Evolutionary conservation across 2,797 vertebrate species (phyloP), one percentile per base, ranked within the genome.

Genomic region (Rhincodon typus): DNA sequence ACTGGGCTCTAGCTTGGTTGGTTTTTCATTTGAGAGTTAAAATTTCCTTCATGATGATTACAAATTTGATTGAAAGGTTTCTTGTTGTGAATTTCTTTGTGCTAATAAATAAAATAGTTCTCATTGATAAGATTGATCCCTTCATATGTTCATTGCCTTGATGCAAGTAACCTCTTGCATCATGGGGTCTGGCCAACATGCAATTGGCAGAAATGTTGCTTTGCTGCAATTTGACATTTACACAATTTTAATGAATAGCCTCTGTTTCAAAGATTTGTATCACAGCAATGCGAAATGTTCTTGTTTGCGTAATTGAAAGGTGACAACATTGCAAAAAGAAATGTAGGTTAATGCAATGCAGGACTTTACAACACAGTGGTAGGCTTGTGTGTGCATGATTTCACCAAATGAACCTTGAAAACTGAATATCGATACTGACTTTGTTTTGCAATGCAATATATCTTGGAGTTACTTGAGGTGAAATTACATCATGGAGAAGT

Each of bases 191-290:
- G 12, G 42, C 27, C 46, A 50, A 13, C 34, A 15, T 94, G 25
- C 67, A 94, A 74, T 94, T 94, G 67, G 93, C 27, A 30, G 93
- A 72, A 94, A 70, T 70, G 38, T 46, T 94, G 67, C 69, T 94
- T 94, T 50, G 93, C 69, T 72, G 42, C 42, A 94, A 70, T 94
- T 69, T 72, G 93, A 70, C 93, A 46, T 94, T 94, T 25, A 10
- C 93, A 94, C 91, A 94, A 46, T 94, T 70, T 72, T 74, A 94
- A 94, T 94, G 93, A 94, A 72, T 72, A 94, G 38, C 42, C 38
- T 90, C 87, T 74, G 93, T 94, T 94, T 94, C 93, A 74, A 69
- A 72, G 21, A 94, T 94, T 72, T 72, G 93, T 72, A 25, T 94
- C 42, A 72, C 67, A 72, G 67, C 50, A 50, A 46, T 94, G 93